Percentiles rank a stretch among this genome's conserved stretches.
Conservation (phyloP, 2,888 invertebrate genomes). For the Piscicola geometra region DNA sequence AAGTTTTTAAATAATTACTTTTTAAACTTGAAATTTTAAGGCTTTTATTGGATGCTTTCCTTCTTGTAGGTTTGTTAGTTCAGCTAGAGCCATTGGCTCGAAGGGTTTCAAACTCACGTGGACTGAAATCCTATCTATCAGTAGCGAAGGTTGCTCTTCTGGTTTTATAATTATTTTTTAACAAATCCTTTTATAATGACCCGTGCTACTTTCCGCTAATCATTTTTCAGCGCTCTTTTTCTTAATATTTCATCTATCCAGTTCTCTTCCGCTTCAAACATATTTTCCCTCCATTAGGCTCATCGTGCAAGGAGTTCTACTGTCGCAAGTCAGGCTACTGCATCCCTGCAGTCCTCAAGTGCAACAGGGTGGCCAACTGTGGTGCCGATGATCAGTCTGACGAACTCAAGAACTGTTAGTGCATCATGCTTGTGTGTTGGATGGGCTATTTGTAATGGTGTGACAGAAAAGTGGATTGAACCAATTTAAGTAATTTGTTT, state of each 20-base stretch:
- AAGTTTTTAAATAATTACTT: background rate
- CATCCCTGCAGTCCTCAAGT: constrained; percentile 71
- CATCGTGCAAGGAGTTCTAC: constrained; percentile 32
- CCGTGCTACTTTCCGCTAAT: no score
- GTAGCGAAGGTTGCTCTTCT: constrained; percentile 18
- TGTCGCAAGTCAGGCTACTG: constrained; percentile 63
- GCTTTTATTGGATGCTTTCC: background rate
- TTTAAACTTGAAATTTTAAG: background rate
- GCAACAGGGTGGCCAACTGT: constrained; percentile 79
- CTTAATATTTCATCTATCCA: no score
- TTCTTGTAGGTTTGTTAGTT: constrained; percentile 87
- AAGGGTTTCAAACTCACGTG: constrained; percentile 87
- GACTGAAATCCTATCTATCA: constrained; percentile 71
- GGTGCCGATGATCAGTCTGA: constrained; percentile 63
- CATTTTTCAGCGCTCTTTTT: no score
- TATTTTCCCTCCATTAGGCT: no score
- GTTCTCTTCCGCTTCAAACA: no score
- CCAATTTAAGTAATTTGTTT: background rate
- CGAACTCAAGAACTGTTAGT: constrained; percentile 35
- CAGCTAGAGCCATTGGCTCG: constrained; percentile 88
- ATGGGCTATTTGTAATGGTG: background rate
- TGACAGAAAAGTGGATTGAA: background rate
- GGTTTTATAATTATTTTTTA: no score
- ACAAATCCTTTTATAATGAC: no score
- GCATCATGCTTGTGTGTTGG: no score